These are phyloP conservation scores for Microctenopoma stevenorrisi DNA, from an alignment of 2,797 vertebrate genomes.

Conservation along the genomic window DNA sequence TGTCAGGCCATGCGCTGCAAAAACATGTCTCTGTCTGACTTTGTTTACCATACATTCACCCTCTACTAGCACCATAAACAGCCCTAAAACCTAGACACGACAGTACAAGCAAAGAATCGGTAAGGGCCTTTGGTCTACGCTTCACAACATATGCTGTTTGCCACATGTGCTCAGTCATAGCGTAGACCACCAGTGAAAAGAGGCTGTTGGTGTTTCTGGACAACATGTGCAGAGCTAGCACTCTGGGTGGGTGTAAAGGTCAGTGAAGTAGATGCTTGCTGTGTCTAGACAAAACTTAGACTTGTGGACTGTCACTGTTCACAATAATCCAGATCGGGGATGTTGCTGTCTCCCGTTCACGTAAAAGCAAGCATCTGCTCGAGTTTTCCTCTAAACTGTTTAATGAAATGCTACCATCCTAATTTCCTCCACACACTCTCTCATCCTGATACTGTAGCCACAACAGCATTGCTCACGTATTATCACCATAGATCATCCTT, in stretches of 20 bases:
- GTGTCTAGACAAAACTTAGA: conserved; percentile 34
- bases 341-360: neutral
- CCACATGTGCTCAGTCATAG: conserved; percentile 55
- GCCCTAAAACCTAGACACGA: conserved; percentile 48
- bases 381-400: neutral
- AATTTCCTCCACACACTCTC: neutral
- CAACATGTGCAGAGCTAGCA: conserved; percentile 31
- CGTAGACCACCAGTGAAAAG: conserved; percentile 25
- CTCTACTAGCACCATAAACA: conserved; percentile 27
- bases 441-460: neutral
- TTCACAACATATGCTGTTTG: conserved; percentile 63
- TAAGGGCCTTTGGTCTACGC: conserved; percentile 35
- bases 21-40: conserved; percentile 55
- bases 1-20: conserved; percentile 41
- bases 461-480: neutral
- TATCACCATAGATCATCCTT: conserved; percentile 9
- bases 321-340: conserved; percentile 16
- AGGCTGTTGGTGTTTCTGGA: conserved; percentile 49
- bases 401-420: conserved; percentile 1
- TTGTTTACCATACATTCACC: conserved; percentile 59
- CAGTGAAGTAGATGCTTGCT: conserved; percentile 38
- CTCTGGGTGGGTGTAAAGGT: conserved; percentile 53
- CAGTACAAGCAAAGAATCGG: conserved; percentile 41
- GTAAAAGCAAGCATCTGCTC: conserved; percentile 19
- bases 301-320: conserved; percentile 1